phyloP scores from a whole-genome alignment of 2,888 invertebrate genomes.

The Drosophila pseudotakahashii region DNA sequence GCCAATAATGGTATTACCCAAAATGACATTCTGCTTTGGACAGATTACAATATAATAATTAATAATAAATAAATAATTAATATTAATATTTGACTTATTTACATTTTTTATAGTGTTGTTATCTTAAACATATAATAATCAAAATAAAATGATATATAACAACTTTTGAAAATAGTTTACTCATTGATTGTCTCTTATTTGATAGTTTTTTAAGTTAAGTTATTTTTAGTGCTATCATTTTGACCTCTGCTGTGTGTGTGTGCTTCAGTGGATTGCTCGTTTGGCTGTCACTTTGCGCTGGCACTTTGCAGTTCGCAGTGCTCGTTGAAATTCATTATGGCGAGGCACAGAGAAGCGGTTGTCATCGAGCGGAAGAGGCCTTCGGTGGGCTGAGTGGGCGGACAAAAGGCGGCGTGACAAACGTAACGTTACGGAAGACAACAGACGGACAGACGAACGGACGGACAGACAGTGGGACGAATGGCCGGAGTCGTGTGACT shows the following conservation, averaged over 20 bases:
- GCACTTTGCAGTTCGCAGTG: slow-evolving; percentile 53
- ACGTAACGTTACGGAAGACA: slow-evolving; percentile 75
- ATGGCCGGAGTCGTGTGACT: slow-evolving; percentile 11
- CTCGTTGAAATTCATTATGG: slow-evolving; percentile 79
- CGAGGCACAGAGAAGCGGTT: slow-evolving; percentile 42
- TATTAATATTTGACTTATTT: neutral
- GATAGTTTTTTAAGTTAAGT: neutral
- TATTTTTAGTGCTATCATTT: neutral
- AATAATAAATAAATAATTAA: too few species aligned
- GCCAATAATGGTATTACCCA: too few species aligned
- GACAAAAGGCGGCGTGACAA: slow-evolving; percentile 65
- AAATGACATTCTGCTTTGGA: too few species aligned
- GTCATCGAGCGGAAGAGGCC: slow-evolving; percentile 32
- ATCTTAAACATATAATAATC: neutral
- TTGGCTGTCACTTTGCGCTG: slow-evolving; percentile 63
- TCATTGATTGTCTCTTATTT: too few species aligned
- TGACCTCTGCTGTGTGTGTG: neutral
- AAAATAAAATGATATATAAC: too few species aligned
- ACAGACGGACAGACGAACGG: slow-evolving; percentile 33
- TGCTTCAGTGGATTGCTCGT: slow-evolving; percentile 51
- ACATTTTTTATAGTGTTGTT: too few species aligned
- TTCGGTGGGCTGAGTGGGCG: slow-evolving; percentile 40
- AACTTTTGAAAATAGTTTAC: too few species aligned
- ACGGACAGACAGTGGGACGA: neutral
- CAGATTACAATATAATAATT: too few species aligned